Conservation (phyloP, 2,888 invertebrate genomes). For the Stenichneumon culpator region DNA sequence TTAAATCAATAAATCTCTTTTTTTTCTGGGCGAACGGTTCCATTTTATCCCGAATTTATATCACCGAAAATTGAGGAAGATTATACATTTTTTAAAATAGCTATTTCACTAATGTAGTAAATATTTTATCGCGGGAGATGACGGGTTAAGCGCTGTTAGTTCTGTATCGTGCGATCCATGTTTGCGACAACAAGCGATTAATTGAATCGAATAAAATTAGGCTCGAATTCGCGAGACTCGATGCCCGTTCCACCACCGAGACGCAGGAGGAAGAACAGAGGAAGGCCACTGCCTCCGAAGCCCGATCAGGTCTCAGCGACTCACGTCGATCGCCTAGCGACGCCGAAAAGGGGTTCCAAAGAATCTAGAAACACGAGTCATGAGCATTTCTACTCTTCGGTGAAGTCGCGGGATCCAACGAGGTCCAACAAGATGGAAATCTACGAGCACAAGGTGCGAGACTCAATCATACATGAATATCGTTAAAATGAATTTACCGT, state of each 20-base stretch:
- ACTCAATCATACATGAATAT: background rate
- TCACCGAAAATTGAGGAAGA: too few species aligned
- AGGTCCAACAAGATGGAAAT: conserved; percentile 74
- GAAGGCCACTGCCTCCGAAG: conserved; percentile 81
- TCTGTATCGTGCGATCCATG: background rate
- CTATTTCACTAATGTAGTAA: too few species aligned
- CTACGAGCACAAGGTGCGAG: conserved; percentile 79
- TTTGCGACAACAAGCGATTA: background rate
- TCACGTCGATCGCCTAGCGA: conserved; percentile 68
- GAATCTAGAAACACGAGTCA: conserved; percentile 67
- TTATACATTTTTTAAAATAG: too few species aligned
- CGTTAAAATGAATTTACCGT: too few species aligned
- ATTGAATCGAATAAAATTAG: conserved; percentile 64
- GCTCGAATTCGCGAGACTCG: conserved; percentile 76
- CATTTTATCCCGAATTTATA: too few species aligned
- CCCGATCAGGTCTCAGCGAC: conserved; percentile 76
- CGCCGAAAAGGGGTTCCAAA: conserved; percentile 35
- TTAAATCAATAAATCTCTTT: too few species aligned
- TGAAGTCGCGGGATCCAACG: conserved; percentile 70
- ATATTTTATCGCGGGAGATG: too few species aligned
- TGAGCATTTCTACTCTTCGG: conserved; percentile 81
- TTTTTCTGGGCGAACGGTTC: too few species aligned
- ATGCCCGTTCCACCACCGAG: conserved; percentile 83
- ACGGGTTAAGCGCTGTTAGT: too few species aligned
- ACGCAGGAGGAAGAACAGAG: conserved; percentile 78